Conservation (phyloP, 2,113 vertebrate species). For the Otolemur garnettii region DNA sequence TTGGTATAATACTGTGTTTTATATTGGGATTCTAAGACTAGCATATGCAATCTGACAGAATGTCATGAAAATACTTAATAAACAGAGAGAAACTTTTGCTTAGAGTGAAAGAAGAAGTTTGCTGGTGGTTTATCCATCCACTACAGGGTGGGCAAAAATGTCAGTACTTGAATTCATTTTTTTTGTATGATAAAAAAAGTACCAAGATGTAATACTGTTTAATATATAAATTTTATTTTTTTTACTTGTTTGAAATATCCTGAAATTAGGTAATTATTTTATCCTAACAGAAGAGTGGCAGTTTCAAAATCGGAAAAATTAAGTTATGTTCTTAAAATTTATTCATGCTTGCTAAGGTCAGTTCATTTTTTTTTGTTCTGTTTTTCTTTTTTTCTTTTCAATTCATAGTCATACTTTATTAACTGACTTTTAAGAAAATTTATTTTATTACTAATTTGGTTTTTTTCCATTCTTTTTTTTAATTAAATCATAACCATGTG, state of each 20-base stretch:
- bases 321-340: neutral
- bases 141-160: neutral
- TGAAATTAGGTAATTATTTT: neutral
- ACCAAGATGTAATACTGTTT: neutral
- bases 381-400: too few species aligned
- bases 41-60: neutral
- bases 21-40: neutral
- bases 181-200: slow-evolving; percentile 3
- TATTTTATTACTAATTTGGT: too few species aligned
- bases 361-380: too few species aligned
- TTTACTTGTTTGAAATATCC: neutral
- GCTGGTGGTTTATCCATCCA: too few species aligned
- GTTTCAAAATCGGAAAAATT: neutral
- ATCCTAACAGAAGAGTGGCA: neutral
- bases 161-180: neutral
- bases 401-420: too few species aligned
- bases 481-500: too few species aligned
- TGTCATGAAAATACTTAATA: neutral
- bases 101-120: neutral
- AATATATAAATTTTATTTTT: neutral
- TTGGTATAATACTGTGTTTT: neutral
- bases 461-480: too few species aligned
- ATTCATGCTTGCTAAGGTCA: neutral
- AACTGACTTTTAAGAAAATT: too few species aligned
- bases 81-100: neutral